Conservation (phyloP, 2,888 invertebrate species). For the Drosophila putrida region DNA sequence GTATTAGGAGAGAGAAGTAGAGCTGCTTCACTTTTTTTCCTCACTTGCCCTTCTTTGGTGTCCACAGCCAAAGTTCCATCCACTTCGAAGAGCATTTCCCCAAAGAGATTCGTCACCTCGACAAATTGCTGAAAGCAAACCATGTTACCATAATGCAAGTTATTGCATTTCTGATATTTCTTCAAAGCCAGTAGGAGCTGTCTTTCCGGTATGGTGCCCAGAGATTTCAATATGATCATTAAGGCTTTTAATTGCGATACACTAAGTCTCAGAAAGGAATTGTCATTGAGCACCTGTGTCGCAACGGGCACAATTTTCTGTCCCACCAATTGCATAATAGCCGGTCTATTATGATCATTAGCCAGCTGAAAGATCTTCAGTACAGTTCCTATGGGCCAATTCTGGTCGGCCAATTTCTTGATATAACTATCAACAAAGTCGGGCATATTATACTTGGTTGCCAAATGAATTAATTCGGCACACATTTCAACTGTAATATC, state of each 20-base stretch:
- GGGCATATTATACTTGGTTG: constrained; percentile 54
- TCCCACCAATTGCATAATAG: constrained; percentile 46
- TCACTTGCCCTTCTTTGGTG: not conserved
- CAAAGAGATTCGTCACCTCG: constrained; percentile 50
- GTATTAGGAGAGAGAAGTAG: not conserved
- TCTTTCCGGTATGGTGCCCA: constrained; percentile 19
- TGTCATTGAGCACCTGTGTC: constrained; percentile 39
- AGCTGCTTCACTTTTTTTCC: no score
- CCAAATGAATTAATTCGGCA: constrained; percentile 53
- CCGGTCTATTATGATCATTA: constrained; percentile 42
- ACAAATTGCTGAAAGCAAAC: constrained; percentile 51
- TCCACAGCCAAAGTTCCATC: constrained; percentile 50
- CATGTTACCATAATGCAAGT: constrained; percentile 54
- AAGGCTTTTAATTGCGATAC: constrained; percentile 50
- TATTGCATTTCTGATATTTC: constrained; percentile 56
- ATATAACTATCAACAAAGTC: constrained; percentile 62
- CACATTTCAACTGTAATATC: constrained; percentile 48
- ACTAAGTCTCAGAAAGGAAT: constrained; percentile 47
- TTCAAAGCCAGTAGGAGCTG: constrained; percentile 45
- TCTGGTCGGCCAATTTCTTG: constrained; percentile 40
- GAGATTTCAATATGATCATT: constrained; percentile 43
- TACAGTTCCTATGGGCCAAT: constrained; percentile 54
- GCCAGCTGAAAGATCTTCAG: constrained; percentile 63
- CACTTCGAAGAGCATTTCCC: constrained; percentile 38
- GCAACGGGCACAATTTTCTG: constrained; percentile 58